Conservation (phyloP, 2,888 invertebrate species). For the Cinara cedri region DNA sequence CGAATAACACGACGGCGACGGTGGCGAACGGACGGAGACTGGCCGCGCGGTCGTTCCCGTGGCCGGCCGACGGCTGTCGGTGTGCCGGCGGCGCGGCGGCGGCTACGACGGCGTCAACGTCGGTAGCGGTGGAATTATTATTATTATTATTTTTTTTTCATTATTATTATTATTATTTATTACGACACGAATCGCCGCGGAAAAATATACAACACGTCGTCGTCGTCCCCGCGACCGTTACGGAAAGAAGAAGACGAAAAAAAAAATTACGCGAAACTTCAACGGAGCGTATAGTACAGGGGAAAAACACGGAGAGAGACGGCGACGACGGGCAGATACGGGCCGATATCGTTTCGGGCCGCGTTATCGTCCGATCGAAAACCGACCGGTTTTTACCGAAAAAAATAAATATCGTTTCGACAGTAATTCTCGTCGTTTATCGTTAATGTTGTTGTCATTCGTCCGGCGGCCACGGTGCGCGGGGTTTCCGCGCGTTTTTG, state of each 20-base stretch:
- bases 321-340: background rate
- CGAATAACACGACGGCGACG: slow-evolving; percentile 25
- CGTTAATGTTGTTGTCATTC: too few relatives aligned
- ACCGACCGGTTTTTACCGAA: too few relatives aligned
- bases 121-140: slow-evolving; percentile 20
- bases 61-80: background rate
- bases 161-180: slow-evolving; percentile 36
- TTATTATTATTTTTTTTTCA: slow-evolving; percentile 34
- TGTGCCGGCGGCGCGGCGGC: background rate
- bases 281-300: background rate
- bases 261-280: background rate
- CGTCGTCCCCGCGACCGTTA: slow-evolving; percentile 17
- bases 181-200: slow-evolving; percentile 46
- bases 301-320: background rate
- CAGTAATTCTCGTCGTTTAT: too few relatives aligned
- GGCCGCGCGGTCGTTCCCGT: slow-evolving; percentile 22
- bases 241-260: slow-evolving; percentile 34
- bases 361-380: too few relatives aligned
- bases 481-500: too few relatives aligned
- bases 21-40: slow-evolving; percentile 42
- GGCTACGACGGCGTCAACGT: background rate
- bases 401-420: too few relatives aligned
- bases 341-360: too few relatives aligned
- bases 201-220: slow-evolving; percentile 27
- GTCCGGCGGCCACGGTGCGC: too few relatives aligned